Evolutionary conservation across 2,888 invertebrate genomes (phyloP).

Genomic region (Phortica okadai): DNA sequence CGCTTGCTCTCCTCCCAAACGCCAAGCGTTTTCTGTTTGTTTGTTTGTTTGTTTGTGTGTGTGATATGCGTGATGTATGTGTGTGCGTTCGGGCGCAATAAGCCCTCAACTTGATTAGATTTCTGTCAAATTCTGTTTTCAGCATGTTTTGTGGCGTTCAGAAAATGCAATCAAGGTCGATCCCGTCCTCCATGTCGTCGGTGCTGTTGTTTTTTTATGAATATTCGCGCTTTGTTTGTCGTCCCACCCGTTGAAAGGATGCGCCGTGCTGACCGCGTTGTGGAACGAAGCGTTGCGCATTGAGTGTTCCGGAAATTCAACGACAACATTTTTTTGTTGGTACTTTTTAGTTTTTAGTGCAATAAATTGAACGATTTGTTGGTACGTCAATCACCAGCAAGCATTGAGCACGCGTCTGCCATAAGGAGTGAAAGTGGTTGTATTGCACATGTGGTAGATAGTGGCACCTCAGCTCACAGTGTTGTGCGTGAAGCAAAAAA

Average conservation of each 20-base stretch:
- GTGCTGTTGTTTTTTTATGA: neutral
- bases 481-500: constrained; percentile 61
- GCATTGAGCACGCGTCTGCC: constrained; percentile 26
- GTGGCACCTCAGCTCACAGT: constrained; percentile 62
- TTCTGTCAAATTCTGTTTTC: constrained; percentile 44
- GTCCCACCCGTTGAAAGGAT: neutral
- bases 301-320: constrained; percentile 48
- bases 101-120: constrained; percentile 55
- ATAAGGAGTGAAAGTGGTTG: constrained; percentile 1
- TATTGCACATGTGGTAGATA: no score
- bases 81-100: constrained; percentile 58
- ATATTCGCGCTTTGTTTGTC: neutral
- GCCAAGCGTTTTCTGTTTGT: no score
- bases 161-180: constrained; percentile 66
- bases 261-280: neutral
- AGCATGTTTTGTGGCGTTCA: constrained; percentile 47
- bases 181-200: neutral
- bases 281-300: neutral
- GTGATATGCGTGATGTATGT: constrained; percentile 23
- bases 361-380: constrained; percentile 68
- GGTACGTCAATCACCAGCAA: constrained; percentile 64
- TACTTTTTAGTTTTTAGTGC: constrained; percentile 24
- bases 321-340: constrained; percentile 43
- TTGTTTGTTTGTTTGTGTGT: neutral
- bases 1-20: no score